Evolutionary conservation across 2,888 invertebrate species (phyloP).

Genomic region (Pyrrhia umbra): DNA sequence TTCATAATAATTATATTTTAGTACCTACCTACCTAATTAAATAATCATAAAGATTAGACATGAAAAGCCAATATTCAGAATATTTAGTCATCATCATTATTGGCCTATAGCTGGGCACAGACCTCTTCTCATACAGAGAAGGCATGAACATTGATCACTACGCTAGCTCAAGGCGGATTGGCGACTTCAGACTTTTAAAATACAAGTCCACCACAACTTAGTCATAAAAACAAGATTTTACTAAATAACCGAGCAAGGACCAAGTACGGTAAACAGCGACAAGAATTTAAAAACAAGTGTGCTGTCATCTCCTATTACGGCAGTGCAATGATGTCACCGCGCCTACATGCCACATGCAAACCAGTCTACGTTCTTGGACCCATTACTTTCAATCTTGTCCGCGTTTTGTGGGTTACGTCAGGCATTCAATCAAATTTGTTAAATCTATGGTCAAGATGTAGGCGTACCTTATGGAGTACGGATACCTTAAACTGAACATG

Average conservation of each 20-base stretch:
- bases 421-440: slow-evolving; percentile 41
- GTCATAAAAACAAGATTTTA: slow-evolving; percentile 1
- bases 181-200: too few relatives aligned
- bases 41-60: not conserved
- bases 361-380: slow-evolving; percentile 58
- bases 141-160: too few relatives aligned
- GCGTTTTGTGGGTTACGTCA: slow-evolving; percentile 58
- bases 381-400: slow-evolving; percentile 58
- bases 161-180: too few relatives aligned
- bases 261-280: slow-evolving; percentile 48
- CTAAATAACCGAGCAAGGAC: slow-evolving; percentile 27
- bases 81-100: not conserved
- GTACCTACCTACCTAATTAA: not conserved
- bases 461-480: not conserved
- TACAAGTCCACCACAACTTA: too few relatives aligned
- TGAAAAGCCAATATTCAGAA: slow-evolving; percentile 12
- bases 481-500: too few relatives aligned
- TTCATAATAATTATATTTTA: too few relatives aligned
- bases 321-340: slow-evolving; percentile 68
- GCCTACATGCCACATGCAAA: slow-evolving; percentile 57
- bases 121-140: too few relatives aligned
- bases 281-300: slow-evolving; percentile 37
- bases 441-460: slow-evolving; percentile 41
- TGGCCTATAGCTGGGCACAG: too few relatives aligned
- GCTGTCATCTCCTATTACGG: slow-evolving; percentile 63